Evolutionary conservation across 2,888 invertebrate species (phyloP).

Genomic region (Tryphoninae sp.): DNA sequence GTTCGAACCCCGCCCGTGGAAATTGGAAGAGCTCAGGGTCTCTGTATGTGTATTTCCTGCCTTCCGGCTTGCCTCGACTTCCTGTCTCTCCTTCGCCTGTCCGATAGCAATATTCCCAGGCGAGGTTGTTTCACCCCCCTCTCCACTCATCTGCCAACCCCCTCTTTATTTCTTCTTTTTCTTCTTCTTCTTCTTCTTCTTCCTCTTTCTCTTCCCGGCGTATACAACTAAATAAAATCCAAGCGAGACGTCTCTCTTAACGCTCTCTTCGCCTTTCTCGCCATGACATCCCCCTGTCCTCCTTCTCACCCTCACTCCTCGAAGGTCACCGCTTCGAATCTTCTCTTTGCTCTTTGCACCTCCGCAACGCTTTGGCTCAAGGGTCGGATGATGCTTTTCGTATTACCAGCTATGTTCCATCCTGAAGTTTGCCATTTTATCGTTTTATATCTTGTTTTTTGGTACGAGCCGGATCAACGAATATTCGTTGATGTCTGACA

Average conservation of each 20-base stretch:
- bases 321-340: conserved; percentile 14
- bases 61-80: conserved; percentile 39
- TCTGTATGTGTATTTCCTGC: conserved; percentile 19
- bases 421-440: conserved; percentile 35
- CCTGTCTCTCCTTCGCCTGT: conserved; percentile 51
- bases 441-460: conserved; percentile 20
- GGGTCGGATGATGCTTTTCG: conserved; percentile 25
- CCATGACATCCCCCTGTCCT: neutral
- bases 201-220: conserved; percentile 10
- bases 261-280: conserved; percentile 13
- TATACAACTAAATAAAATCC: conserved; percentile 58
- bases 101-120: conserved; percentile 59
- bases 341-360: conserved; percentile 46
- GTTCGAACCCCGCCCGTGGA: conserved; percentile 32
- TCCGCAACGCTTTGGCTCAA: neutral
- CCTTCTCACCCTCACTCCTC: conserved; percentile 20
- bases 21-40: conserved; percentile 39
- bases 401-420: conserved; percentile 9
- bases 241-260: conserved; percentile 41
- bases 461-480: neutral
- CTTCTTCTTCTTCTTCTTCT: neutral
- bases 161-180: conserved; percentile 12
- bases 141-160: neutral
- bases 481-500: no score
- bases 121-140: conserved; percentile 42